Base-by-base conservation (phyloP, 2,888 invertebrate species). In the Caradrina clavipalpis region DNA sequence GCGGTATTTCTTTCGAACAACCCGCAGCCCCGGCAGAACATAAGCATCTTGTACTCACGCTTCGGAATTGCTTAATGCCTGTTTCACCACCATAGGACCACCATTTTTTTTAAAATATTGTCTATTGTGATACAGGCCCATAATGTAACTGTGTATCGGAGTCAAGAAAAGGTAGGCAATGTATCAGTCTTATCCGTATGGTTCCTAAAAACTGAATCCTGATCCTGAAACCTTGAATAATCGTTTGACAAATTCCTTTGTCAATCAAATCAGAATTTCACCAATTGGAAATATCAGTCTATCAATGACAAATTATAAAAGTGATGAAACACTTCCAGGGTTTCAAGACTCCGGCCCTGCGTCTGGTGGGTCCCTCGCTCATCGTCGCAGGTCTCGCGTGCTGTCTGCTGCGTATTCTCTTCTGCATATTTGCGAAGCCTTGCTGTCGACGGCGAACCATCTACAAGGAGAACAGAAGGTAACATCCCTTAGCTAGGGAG, bases 351-450 rank as follows among this genome's bases (percentile, higher is more conserved):
- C 97, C 98, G 80, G 98, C 98, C 90, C 96, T 98, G 85, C 97
- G 98, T 86, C 96, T 98, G 88, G 98, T 98, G 93, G 98, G 98
- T 78, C 98, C 98, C 77, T 97, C 98, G 77, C 97, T 98, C 87
- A 97, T 98, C 91, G 94, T 97, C 88, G 97, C 98, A 86, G 98
- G 98, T 84, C 96, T 98, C 87, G 96, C 98, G 82, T 98, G 98
- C 95, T 98, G 98, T 95, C 95, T 98, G 88, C 96, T 98, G 87
- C 97, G 98, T 86, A 98, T 98, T 88, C 96, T 98, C 90, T 97
- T 98, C 92, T 98, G 98, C 95, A 97, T 98, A 91, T 98, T 98
- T 93, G 97, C 98, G 84, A 97, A 97, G 89, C 97, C 97, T 88
- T 98, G 98, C 94, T 97, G 97, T 89, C 96, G 97, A 87, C 96